These are phyloP conservation scores for Oryctes rhinoceros DNA, from an alignment of 1,140 invertebrate species.

Conservation along the genomic window DNA sequence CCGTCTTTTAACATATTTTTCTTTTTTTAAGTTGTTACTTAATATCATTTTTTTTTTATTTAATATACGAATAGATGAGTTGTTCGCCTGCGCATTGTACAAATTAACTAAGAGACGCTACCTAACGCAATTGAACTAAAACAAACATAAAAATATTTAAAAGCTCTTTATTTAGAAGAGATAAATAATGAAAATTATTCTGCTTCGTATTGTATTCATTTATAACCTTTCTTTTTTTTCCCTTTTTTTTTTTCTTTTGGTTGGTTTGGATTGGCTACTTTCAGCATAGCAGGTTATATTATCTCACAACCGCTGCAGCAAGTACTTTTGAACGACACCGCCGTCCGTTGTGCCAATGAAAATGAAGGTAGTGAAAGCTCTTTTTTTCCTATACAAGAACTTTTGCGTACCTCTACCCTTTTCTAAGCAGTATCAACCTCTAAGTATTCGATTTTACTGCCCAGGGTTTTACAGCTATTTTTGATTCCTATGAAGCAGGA, in stretches of 20 bases:
- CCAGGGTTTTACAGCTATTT: slow-evolving; percentile 37
- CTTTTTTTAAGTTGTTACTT: background rate
- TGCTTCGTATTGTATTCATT: slow-evolving; percentile 6
- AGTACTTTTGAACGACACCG: background rate
- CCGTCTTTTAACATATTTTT: background rate
- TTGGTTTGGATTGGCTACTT: background rate
- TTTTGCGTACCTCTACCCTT: slow-evolving; percentile 10
- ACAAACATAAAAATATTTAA: background rate
- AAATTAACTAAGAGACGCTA: background rate
- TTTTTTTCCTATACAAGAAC: background rate
- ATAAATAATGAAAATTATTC: background rate
- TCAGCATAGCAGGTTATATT: background rate
- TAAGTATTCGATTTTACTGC: slow-evolving; percentile 16
- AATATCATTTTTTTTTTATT: background rate
- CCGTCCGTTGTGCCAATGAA: slow-evolving; percentile 7
- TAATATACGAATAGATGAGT: background rate
- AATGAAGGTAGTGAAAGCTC: background rate
- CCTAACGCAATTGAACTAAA: background rate
- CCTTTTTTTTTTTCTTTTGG: background rate
- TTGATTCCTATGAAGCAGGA: background rate
- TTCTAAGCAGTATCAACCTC: slow-evolving; percentile 24
- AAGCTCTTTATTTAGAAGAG: slow-evolving; percentile 17
- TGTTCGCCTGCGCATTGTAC: slow-evolving; percentile 17
- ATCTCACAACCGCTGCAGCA: background rate
- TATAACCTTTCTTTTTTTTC: background rate